These are phyloP conservation scores for Betta splendens DNA, from an alignment of 2,797 vertebrate species.

Conservation along the genomic window DNA sequence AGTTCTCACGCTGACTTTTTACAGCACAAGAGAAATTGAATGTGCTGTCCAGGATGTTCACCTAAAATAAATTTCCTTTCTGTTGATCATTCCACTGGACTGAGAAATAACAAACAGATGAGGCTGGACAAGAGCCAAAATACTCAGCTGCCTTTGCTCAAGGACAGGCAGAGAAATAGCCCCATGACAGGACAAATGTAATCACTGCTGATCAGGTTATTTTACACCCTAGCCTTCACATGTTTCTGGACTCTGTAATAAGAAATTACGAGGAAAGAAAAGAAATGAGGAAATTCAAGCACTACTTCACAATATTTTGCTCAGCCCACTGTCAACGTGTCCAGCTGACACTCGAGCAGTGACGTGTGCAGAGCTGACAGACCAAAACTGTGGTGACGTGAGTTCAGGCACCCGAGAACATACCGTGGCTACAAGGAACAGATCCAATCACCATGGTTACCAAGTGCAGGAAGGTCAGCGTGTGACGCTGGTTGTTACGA, in stretches of 20 bases:
- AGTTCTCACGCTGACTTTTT: not conserved
- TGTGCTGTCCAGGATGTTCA: not conserved
- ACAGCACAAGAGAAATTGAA: not conserved
- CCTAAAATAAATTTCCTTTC: conserved; percentile 18
- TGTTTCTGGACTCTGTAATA: not conserved
- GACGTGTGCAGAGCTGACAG: conserved; percentile 49
- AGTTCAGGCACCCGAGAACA: conserved; percentile 45
- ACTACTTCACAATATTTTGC: conserved; percentile 15
- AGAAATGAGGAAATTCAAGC: conserved; percentile 18
- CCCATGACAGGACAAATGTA: conserved; percentile 6
- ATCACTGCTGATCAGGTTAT: conserved; percentile 1
- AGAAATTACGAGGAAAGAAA: not conserved
- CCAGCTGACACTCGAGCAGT: conserved; percentile 47
- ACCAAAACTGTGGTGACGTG: conserved; percentile 59
- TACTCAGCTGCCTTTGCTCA: conserved; percentile 44
- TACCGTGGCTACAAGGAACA: conserved; percentile 56
- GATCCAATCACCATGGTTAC: conserved; percentile 74
- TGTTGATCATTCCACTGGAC: conserved; percentile 5
- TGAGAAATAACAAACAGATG: conserved; percentile 30
- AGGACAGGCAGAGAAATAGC: conserved; percentile 42
- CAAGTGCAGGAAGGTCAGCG: conserved; percentile 66
- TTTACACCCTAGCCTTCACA: conserved; percentile 5
- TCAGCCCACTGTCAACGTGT: conserved; percentile 44
- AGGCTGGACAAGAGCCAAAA: conserved; percentile 47
- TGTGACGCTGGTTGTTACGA: conserved; percentile 43